A percentile compares a stretch with the other conserved stretches of the same genome.
Evolutionary conservation across 1,140 invertebrate genomes (phyloP).

Genomic region (Tetranychus cinnabarinus): DNA sequence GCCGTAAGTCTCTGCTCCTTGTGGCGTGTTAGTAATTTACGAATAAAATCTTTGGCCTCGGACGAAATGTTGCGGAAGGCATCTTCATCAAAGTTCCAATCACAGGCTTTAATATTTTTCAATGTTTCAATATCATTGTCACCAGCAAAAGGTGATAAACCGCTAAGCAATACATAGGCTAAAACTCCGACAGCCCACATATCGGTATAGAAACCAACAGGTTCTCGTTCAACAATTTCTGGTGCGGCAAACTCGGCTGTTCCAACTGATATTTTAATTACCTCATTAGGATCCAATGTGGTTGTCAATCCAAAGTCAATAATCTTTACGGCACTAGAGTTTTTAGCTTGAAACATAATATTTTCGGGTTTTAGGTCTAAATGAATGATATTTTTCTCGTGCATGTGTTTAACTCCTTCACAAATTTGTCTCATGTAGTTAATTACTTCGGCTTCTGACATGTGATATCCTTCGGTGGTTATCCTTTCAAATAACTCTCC

Average conservation of each 20-base stretch:
- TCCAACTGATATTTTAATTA: constrained; percentile 95
- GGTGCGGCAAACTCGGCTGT: constrained; percentile 98
- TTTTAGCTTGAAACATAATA: constrained; percentile 93
- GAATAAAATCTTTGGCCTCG: constrained; percentile 94
- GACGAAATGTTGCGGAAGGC: constrained; percentile 73
- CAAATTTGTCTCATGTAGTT: constrained; percentile 98
- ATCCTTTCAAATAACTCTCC: constrained; percentile 96
- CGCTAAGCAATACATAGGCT: constrained; percentile 85
- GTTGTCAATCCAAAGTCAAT: constrained; percentile 97
- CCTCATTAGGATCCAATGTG: constrained; percentile 88
- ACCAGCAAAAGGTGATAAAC: constrained; percentile 91
- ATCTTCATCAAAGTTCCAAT: constrained; percentile 95
- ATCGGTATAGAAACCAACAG: constrained; percentile 97
- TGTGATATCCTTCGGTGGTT: constrained; percentile 85
- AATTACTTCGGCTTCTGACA: constrained; percentile 97
- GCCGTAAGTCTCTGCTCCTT: constrained; percentile 96
- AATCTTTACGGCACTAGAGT: constrained; percentile 69
- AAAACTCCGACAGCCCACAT: constrained; percentile 99
- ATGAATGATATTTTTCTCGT: constrained; percentile 97
- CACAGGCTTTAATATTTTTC: constrained; percentile 90
- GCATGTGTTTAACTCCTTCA: constrained; percentile 95
- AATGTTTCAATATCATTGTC: constrained; percentile 94
- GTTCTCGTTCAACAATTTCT: constrained; percentile 91
- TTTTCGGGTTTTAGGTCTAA: constrained; percentile 77
- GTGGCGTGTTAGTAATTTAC: constrained; percentile 65